phyloP scores from a whole-genome alignment of 2,888 invertebrate genomes.

The Tineola bisselliella region DNA sequence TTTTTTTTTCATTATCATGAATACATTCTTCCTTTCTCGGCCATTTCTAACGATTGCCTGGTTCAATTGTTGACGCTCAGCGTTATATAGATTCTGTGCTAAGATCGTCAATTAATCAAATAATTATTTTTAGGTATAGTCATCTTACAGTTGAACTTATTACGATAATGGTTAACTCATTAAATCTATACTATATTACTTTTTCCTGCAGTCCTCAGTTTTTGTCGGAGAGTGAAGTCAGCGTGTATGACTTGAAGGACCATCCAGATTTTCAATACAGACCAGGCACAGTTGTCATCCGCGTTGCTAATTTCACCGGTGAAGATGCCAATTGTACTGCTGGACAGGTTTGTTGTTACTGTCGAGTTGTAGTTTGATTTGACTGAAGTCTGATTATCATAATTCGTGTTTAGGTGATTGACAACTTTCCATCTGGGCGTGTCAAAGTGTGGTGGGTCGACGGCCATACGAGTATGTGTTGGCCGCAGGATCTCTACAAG shows the following conservation, averaged over 20 bases:
- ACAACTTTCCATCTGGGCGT: conserved; percentile 85
- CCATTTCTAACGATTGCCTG: no score
- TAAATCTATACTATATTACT: no score
- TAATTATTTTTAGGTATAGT: no score
- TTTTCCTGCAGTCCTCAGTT: conserved; percentile 69
- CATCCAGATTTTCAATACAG: conserved; percentile 94
- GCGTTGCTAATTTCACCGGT: conserved; percentile 82
- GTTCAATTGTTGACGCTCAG: no score
- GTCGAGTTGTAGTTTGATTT: no score
- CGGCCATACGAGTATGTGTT: conserved; percentile 85
- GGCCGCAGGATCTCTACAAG: conserved; percentile 91
- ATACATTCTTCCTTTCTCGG: no score
- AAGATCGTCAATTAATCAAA: no score
- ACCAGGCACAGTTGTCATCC: conserved; percentile 89
- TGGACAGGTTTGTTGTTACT: conserved; percentile 84
- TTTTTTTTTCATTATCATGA: no score
- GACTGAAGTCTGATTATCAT: no score
- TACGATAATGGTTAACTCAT: neutral
- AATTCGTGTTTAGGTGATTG: conserved; percentile 68
- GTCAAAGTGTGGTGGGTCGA: conserved; percentile 95
- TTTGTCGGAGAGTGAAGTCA: conserved; percentile 82
- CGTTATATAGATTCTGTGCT: no score
- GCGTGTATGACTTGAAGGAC: conserved; percentile 95
- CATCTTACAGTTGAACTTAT: no score
- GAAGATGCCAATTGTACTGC: conserved; percentile 79